A percentile compares a stretch with the other conserved stretches of the same genome.
phyloP scores from a whole-genome alignment of 1,140 invertebrate species.

The Nasonia giraulti region DNA sequence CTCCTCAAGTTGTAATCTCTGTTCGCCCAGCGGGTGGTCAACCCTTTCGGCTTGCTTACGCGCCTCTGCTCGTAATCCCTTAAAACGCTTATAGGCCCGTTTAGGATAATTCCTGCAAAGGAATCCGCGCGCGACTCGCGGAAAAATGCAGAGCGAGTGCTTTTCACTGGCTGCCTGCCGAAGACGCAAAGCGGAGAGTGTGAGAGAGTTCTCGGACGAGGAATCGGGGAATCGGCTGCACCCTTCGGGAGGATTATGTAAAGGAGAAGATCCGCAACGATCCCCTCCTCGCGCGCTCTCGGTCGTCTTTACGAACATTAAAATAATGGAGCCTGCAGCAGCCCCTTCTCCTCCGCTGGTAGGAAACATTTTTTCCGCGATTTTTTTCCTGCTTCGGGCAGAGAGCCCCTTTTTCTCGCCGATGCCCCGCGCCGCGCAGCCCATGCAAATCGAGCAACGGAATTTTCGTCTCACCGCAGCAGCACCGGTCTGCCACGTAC shows the following conservation, averaged over 20 bases:
- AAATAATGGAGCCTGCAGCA: conserved; percentile 45
- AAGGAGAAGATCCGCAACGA: conserved; percentile 37
- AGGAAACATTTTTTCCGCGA: conserved; percentile 44
- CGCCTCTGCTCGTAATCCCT: conserved; percentile 63
- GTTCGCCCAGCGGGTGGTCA: conserved; percentile 64
- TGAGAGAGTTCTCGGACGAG: conserved; percentile 28
- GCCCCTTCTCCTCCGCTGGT: not conserved
- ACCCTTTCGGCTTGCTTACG: conserved; percentile 65
- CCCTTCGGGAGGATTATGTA: conserved; percentile 51
- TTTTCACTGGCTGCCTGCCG: not conserved
- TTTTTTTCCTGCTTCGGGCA: conserved; percentile 34
- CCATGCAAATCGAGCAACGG: conserved; percentile 55
- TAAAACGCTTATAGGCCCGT: conserved; percentile 65
- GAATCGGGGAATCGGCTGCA: conserved; percentile 5
- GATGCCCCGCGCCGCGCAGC: not conserved
- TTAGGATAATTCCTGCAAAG: conserved; percentile 53
- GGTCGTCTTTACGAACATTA: conserved; percentile 39
- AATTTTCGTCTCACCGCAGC: conserved; percentile 43
- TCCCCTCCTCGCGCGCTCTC: conserved; percentile 1
- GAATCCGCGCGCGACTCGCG: not conserved
- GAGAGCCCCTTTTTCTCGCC: conserved; percentile 31
- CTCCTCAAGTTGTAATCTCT: conserved; percentile 34
- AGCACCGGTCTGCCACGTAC: not conserved
- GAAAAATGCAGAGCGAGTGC: conserved; percentile 34
- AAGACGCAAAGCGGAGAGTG: not conserved